Percentiles rank a stretch among this genome's conserved stretches.
phyloP scores from a whole-genome alignment of 2,797 vertebrate genomes.

The Lerista edwardsae region DNA sequence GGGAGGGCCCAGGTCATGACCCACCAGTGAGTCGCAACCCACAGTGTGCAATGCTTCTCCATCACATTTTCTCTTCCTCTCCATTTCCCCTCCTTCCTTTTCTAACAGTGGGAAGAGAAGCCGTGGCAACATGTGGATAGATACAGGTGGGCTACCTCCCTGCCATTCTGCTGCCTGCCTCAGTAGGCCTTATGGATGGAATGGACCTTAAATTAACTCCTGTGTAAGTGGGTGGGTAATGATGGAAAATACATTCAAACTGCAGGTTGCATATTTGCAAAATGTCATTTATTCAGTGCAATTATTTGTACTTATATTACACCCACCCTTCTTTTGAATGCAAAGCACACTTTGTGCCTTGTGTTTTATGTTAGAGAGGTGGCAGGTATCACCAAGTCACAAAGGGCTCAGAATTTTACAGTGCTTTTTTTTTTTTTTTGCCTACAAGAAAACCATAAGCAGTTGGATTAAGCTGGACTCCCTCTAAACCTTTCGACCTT shows the following conservation, averaged over 20 bases:
- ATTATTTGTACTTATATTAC: not conserved
- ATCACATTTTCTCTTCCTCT: too few relatives aligned
- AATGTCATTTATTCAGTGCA: not conserved
- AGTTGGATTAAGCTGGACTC: not conserved
- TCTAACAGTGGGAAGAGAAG: too few relatives aligned
- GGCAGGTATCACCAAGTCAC: not conserved
- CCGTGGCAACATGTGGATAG: too few relatives aligned
- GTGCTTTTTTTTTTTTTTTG: not conserved
- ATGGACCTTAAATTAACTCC: too few relatives aligned
- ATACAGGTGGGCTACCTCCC: too few relatives aligned
- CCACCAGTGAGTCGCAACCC: too few relatives aligned
- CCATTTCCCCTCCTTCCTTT: too few relatives aligned
- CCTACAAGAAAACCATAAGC: conserved; percentile 15
- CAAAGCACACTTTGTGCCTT: not conserved
- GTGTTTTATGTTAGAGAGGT: conserved; percentile 4
- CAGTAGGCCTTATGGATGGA: too few relatives aligned
- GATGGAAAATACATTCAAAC: not conserved
- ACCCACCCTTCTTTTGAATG: conserved; percentile 14
- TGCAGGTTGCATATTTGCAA: not conserved
- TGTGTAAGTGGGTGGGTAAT: not conserved
- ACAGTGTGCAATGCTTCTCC: too few relatives aligned
- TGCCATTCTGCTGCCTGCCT: too few relatives aligned
- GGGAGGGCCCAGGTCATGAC: too few relatives aligned
- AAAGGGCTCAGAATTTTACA: conserved; percentile 15
- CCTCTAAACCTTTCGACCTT: not conserved